phyloP scores from a whole-genome alignment of 2,888 invertebrate species.

The Hedychridium roseum region DNA sequence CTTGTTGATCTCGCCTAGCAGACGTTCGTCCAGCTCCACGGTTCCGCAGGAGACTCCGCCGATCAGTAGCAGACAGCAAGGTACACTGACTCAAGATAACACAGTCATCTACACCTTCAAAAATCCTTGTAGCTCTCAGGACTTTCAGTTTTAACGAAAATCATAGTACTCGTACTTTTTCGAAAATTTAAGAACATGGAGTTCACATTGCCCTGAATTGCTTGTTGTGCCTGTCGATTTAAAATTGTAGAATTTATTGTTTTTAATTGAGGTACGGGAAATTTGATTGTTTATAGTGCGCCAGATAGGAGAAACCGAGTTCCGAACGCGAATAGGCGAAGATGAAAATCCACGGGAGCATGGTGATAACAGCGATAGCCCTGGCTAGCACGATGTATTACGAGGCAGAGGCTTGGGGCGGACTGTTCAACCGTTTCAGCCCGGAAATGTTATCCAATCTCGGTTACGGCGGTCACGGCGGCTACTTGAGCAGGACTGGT shows the following conservation, averaged over 20 bases:
- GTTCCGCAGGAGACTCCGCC: too few species aligned
- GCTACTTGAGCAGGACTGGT: slow-evolving; percentile 62
- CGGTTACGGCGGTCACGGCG: slow-evolving; percentile 77
- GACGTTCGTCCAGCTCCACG: too few species aligned
- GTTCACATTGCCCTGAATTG: too few species aligned
- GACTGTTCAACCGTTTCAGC: slow-evolving; percentile 85
- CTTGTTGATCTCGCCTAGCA: slow-evolving; percentile 45
- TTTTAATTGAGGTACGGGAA: background rate
- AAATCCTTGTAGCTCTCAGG: too few species aligned
- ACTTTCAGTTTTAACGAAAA: too few species aligned
- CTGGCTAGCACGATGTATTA: slow-evolving; percentile 43
- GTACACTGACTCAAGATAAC: too few species aligned
- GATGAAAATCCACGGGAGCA: slow-evolving; percentile 38
- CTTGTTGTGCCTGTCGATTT: too few species aligned
- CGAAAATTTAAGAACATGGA: too few species aligned
- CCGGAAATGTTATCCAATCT: slow-evolving; percentile 85
- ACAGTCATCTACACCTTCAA: too few species aligned
- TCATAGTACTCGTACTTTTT: too few species aligned
- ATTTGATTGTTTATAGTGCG: slow-evolving; percentile 20
- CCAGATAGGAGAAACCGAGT: slow-evolving; percentile 3
- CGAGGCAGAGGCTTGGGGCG: slow-evolving; percentile 75
- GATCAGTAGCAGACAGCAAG: too few species aligned
- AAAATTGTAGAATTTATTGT: too few species aligned
- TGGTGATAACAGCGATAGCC: slow-evolving; percentile 35
- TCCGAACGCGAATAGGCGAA: slow-evolving; percentile 12